Evolutionary conservation across 2,888 invertebrate genomes (phyloP), one percentile per base, ranked within the genome.

Genomic region (Petrolisthes cinctipes): DNA sequence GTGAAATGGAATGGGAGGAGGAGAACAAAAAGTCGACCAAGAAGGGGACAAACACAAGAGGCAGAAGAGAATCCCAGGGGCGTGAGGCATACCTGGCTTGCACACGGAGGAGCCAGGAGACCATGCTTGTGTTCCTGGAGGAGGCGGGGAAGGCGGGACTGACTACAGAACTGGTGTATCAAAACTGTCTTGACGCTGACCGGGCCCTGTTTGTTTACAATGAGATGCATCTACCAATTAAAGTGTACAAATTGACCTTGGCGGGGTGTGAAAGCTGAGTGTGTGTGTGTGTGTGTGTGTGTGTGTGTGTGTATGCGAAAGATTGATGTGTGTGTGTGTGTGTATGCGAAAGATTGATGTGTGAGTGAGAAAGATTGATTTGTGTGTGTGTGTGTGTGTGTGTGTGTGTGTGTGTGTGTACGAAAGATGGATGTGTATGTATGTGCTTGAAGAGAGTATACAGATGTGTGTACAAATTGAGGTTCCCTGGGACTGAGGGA

Each of bases 121-220:
- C 89, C 5, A 14, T 89, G 56, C 17, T 53, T 17, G 83, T 86
- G 54, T 89, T 89, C 56, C 83, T 89, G 53, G 75, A 82, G 23
- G 90, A 86, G 79, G 75, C 86, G 61, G 51, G 61, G 11, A 82
- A 57, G 4, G 83, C 89, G 61, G 85, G 86, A 11, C 83, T 90
- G 37, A 20, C 7, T 1, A 20, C 20, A n/a, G 20, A 71, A 6
- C 73, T 86, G 9, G 86, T 90, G 37, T 90, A 85, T 51, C 89
- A 90, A 79, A 75, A 85, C 66, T 85, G 87, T 14, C 85, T 89
- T 4, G 86, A 88, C 83, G 73, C 81, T 5, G 86, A 88, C 37
- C 76, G 83, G n/a, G 85, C 86, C 37, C 71, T 89, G 71, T 90
- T 90, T 54, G 80, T 83, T 53, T 89, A 87, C 71, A 89, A 89